Conservation (phyloP, 1,140 invertebrate species). For the Dryas iulia region DNA sequence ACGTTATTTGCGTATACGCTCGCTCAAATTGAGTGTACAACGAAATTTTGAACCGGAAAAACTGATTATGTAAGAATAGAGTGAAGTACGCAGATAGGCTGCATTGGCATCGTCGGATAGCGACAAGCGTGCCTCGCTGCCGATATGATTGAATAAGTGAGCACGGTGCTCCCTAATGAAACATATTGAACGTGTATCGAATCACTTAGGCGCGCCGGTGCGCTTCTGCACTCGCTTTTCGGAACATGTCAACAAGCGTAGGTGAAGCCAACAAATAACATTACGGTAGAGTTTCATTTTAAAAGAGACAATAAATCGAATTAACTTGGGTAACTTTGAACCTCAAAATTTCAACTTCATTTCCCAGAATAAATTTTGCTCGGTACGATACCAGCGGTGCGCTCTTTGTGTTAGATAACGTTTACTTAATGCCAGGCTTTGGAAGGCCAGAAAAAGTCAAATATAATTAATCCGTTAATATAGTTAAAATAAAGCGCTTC, state of each 20-base stretch:
- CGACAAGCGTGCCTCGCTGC: slow-evolving; percentile 51
- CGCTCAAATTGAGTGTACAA: slow-evolving; percentile 58
- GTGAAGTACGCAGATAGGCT: slow-evolving; percentile 52
- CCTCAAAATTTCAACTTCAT: slow-evolving; percentile 70
- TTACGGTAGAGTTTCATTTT: slow-evolving; percentile 73
- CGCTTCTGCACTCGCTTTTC: slow-evolving; percentile 69
- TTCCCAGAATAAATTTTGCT: slow-evolving; percentile 69
- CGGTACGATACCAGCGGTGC: slow-evolving; percentile 41
- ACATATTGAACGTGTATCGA: slow-evolving; percentile 79
- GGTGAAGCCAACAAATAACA: slow-evolving; percentile 71
- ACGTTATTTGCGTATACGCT: slow-evolving; percentile 23
- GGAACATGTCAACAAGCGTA: slow-evolving; percentile 68
- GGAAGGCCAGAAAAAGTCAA: slow-evolving; percentile 50
- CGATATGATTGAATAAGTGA: slow-evolving; percentile 77
- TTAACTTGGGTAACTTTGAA: slow-evolving; percentile 70
- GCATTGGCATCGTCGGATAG: slow-evolving; percentile 37
- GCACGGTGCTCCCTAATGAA: slow-evolving; percentile 72
- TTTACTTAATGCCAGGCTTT: slow-evolving; percentile 54
- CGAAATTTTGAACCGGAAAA: slow-evolving; percentile 59
- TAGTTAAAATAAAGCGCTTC: slow-evolving; percentile 26
- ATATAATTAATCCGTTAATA: slow-evolving; percentile 73
- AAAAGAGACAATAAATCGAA: slow-evolving; percentile 77
- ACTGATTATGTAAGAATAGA: slow-evolving; percentile 71
- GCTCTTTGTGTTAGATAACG: slow-evolving; percentile 61
- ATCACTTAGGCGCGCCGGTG: slow-evolving; percentile 71